A percentile compares a stretch with the other conserved stretches of the same genome.
These are phyloP conservation scores for Bryconaethiops microstoma DNA, from an alignment of 2,797 vertebrate species.

Conservation along the genomic window DNA sequence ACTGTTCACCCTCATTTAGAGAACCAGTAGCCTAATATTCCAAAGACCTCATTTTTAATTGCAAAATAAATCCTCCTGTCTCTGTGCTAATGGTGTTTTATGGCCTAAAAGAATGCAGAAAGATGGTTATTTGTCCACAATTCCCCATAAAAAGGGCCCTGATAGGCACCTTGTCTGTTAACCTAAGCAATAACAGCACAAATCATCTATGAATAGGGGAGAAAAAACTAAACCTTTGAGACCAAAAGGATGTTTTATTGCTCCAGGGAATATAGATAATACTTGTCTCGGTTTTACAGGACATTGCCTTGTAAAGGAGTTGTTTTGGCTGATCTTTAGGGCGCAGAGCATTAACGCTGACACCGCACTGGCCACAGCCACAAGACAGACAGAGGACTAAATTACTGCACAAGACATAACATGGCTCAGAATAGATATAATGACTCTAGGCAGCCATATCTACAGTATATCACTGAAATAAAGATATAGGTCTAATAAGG, in stretches of 20 bases:
- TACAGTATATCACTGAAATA: conserved; percentile 14
- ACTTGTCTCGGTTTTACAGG: conserved; percentile 56
- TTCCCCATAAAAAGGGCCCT: conserved; percentile 54
- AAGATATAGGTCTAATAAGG: conserved; percentile 24
- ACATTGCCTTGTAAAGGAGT: conserved; percentile 36
- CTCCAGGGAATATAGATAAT: conserved; percentile 62
- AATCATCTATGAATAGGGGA: conserved; percentile 49
- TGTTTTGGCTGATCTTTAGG: conserved; percentile 21
- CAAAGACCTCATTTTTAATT: conserved; percentile 35
- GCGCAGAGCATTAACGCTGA: neutral
- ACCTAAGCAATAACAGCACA: conserved; percentile 59
- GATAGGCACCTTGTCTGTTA: conserved; percentile 55
- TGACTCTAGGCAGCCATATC: conserved; percentile 6
- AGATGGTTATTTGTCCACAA: conserved; percentile 43
- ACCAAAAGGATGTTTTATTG: conserved; percentile 67
- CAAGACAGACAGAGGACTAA: conserved; percentile 5
- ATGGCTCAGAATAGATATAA: neutral
- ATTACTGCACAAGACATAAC: conserved; percentile 20
- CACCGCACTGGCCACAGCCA: conserved; percentile 5
- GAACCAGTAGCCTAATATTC: neutral
- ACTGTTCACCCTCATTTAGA: neutral
- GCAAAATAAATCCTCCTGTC: conserved; percentile 48
- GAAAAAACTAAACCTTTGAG: conserved; percentile 73
- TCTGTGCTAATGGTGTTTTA: conserved; percentile 48
- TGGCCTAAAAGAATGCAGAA: conserved; percentile 50